Percentiles rank a stretch among this genome's conserved stretches.
phyloP scores from a whole-genome alignment of 2,113 vertebrate species.

The Dolichotis patagonum region DNA sequence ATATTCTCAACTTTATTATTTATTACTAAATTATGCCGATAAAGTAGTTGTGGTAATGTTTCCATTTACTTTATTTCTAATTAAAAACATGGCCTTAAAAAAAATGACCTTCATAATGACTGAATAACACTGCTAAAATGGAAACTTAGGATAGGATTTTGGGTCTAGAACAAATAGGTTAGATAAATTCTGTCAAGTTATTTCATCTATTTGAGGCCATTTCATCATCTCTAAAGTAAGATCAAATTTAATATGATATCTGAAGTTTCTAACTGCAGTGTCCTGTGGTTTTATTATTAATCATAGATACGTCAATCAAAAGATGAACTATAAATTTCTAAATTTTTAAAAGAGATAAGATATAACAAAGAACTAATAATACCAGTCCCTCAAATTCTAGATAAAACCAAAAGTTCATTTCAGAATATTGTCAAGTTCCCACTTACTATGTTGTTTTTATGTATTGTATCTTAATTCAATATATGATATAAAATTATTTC shows the following conservation, averaged over 20 bases:
- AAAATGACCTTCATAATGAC: not conserved
- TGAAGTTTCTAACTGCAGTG: not conserved
- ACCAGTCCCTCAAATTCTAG: not conserved
- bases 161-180: not conserved
- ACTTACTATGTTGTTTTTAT: conserved; percentile 23
- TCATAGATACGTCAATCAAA: not conserved
- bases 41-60: not conserved
- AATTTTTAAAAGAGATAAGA: conserved; percentile 50
- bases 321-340: not conserved
- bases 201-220: not conserved
- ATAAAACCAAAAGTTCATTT: conserved; percentile 45
- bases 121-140: not conserved
- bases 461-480: not conserved
- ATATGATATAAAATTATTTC: not conserved
- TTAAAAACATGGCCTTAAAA: too few species aligned
- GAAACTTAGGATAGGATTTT: conserved; percentile 32
- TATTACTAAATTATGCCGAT: conserved; percentile 25
- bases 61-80: conserved; percentile 51
- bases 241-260: not conserved
- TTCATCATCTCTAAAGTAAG: not conserved
- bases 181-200: not conserved
- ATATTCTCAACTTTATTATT: not conserved
- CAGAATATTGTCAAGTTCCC: not conserved
- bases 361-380: conserved; percentile 18
- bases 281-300: conserved; percentile 37